Base-by-base conservation (phyloP, 2,888 invertebrate species). In the Hypena proboscidalis region DNA sequence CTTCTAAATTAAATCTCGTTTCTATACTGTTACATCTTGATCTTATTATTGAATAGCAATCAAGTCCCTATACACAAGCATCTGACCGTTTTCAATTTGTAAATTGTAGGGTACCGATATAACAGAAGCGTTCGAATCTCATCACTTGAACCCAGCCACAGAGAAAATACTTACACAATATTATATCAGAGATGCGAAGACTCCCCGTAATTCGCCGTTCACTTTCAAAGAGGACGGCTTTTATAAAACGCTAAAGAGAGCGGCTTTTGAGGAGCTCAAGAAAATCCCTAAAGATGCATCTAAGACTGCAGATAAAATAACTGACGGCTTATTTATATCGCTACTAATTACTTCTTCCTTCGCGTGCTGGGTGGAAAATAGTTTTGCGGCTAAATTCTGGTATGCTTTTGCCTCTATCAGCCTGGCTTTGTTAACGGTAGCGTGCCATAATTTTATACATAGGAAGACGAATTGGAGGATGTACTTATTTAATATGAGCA, bases 381-480 rank as follows among this genome's bases (percentile, higher is more conserved):
- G 57, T 58, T 74, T 66, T 57, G 47, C 69, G n/a, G 66, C 61
- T 0, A 74, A 59, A 22, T 34, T 66, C 5, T 73, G 89, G 22
- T 92, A 85, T 29, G 35, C 84, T 7, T 22, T 93, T 14, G 91
- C 93, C 10, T 95, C 93, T 0, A 38, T 92, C 1, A 80, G 92
- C 1, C 73, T 96, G 1, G 85, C 92, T 0, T 92, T 94, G 89
- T 85, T 93, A 0, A 83, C 92, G 0, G 91, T 95, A 6, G 90
- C 92, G 1, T 92, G 94, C 0, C 97, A 97, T 73, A 97, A 96
- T 74, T 97, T 94, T 70, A 93, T 96, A 61, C 97, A 97, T 71
- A 92, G 93, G 64, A 93, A 90, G 45, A 94, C 95, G 44, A 96
- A 94, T 74, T 95, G 95, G 92, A 92, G 95, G 41, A 96, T 96